phyloP scores from a whole-genome alignment of 2,797 vertebrate genomes.

The Gouania willdenowi region DNA sequence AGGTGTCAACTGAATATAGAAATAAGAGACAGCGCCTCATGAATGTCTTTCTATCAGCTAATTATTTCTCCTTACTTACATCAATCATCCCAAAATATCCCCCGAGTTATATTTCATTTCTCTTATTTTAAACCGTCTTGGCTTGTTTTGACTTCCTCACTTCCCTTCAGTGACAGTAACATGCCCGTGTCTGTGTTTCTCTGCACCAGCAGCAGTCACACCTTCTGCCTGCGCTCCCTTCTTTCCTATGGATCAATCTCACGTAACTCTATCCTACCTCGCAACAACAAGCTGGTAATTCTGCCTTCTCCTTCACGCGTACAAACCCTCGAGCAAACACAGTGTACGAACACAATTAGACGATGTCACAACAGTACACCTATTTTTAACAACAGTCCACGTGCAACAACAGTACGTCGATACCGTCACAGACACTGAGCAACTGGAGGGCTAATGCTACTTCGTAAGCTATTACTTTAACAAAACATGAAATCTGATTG shows the following conservation, averaged over 20 bases:
- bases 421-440: not conserved
- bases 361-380: slow-evolving; percentile 14
- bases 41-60: no score
- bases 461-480: slow-evolving; percentile 12
- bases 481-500: slow-evolving; percentile 13
- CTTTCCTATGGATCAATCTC: slow-evolving; percentile 15
- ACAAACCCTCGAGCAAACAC: not conserved
- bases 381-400: not conserved
- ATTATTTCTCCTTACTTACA: no score
- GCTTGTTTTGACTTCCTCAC: slow-evolving; percentile 14
- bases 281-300: slow-evolving; percentile 58
- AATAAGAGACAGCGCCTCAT: no score
- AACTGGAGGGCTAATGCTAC: not conserved
- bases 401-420: not conserved
- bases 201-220: slow-evolving; percentile 39
- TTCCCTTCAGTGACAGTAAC: slow-evolving; percentile 41
- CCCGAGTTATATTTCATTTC: not conserved
- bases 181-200: slow-evolving; percentile 41
- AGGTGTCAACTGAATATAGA: no score
- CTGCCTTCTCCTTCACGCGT: slow-evolving; percentile 40
- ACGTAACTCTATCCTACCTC: slow-evolving; percentile 56
- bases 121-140: slow-evolving; percentile 4
- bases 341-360: not conserved
- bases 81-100: no score
- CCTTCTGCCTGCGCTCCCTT: slow-evolving; percentile 25